Conservation (phyloP, 2,113 vertebrate genomes). For the Oophaga pumilio region DNA sequence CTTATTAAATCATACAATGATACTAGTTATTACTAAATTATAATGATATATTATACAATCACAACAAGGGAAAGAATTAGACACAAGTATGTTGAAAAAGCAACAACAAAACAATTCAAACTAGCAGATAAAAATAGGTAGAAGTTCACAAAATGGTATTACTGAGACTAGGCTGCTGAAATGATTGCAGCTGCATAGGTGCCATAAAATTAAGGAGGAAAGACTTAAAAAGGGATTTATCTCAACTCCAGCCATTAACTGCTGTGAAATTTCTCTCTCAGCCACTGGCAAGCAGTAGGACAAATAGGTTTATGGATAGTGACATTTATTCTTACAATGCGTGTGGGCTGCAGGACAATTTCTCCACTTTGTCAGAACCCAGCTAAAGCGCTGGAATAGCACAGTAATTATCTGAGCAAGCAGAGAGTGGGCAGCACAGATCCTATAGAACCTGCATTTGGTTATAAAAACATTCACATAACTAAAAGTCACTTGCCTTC, state of each 20-base stretch:
- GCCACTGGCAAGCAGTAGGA: slow-evolving; percentile 22
- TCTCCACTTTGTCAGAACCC: neutral
- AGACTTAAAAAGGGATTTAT: slow-evolving; percentile 22
- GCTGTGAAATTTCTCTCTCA: slow-evolving; percentile 3
- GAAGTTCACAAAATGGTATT: neutral
- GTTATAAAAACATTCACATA: slow-evolving; percentile 30
- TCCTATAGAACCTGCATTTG: slow-evolving; percentile 23
- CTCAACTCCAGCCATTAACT: slow-evolving; percentile 25
- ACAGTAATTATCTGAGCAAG: slow-evolving; percentile 39
- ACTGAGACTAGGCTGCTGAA: neutral
- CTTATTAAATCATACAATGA: no score
- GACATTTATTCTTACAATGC: slow-evolving; percentile 7
- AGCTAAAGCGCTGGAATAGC: neutral
- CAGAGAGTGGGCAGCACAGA: slow-evolving; percentile 15
- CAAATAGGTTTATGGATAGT: slow-evolving; percentile 28
- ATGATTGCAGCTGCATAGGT: neutral
- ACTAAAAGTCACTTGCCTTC: slow-evolving; percentile 18
- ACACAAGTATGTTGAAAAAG: neutral
- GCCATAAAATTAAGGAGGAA: slow-evolving; percentile 36
- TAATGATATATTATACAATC: no score
- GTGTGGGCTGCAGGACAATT: slow-evolving; percentile 35
- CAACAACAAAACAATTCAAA: neutral
- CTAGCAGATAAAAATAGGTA: neutral
- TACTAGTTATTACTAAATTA: no score
- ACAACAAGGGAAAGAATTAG: neutral